These are phyloP conservation scores for Garrulus glandarius DNA, from an alignment of 2,797 vertebrate species.

Conservation along the genomic window DNA sequence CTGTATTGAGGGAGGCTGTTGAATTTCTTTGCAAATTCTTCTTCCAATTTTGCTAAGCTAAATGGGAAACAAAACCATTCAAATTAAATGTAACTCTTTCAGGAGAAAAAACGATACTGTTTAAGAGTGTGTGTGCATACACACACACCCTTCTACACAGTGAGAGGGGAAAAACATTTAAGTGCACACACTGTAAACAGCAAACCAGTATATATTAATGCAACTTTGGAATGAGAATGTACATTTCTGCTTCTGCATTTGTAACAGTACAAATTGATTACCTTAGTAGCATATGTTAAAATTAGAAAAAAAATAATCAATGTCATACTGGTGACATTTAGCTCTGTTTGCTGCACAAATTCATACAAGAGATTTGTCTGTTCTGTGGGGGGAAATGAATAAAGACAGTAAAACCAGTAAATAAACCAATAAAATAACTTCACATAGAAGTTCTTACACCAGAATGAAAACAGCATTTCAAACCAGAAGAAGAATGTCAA, in stretches of 20 bases:
- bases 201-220: background rate
- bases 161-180: background rate
- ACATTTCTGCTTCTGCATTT: background rate
- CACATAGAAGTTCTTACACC: background rate
- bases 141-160: background rate
- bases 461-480: background rate
- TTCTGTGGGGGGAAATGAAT: background rate
- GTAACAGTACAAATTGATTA: background rate
- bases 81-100: conserved; percentile 31
- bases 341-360: background rate
- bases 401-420: background rate
- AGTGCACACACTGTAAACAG: background rate
- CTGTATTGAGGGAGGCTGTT: conserved; percentile 97
- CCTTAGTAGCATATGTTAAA: background rate
- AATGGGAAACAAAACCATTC: conserved; percentile 48
- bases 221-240: background rate
- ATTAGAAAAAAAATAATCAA: background rate
- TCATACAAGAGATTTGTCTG: background rate
- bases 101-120: background rate
- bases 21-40: conserved; percentile 99
- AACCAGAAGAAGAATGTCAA: background rate
- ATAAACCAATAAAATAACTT: background rate
- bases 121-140: background rate
- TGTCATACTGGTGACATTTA: background rate
- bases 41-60: conserved; percentile 94